A percentile compares a stretch with the other conserved stretches of the same genome.
Evolutionary conservation across 1,140 invertebrate species (phyloP).

Genomic region (Zeugodacus cucurbitae): DNA sequence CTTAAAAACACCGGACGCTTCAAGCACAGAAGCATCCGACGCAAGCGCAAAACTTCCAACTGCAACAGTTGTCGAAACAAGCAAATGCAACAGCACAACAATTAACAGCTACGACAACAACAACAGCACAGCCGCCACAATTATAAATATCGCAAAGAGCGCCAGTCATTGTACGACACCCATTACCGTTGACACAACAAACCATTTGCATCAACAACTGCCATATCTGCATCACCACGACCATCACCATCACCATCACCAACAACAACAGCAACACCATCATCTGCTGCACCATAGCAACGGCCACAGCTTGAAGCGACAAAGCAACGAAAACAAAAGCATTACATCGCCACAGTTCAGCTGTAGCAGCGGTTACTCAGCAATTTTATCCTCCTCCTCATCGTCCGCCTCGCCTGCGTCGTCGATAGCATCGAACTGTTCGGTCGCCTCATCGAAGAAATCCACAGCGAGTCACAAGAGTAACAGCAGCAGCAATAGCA

Average conservation of each 20-base stretch:
- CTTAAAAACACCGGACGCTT: slow-evolving; percentile 64
- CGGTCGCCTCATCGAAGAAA: slow-evolving; percentile 59
- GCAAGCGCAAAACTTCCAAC: not conserved
- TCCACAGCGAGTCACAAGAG: slow-evolving; percentile 41
- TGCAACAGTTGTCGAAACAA: slow-evolving; percentile 51
- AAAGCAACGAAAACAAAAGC: slow-evolving; percentile 14
- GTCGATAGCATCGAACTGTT: slow-evolving; percentile 60
- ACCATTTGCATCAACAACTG: slow-evolving; percentile 43
- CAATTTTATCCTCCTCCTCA: slow-evolving; percentile 42
- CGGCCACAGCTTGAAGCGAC: not conserved
- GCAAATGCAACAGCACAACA: slow-evolving; percentile 48
- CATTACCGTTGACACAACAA: slow-evolving; percentile 59
- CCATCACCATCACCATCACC: slow-evolving; percentile 49
- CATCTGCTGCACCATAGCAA: slow-evolving; percentile 4
- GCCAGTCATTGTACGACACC: slow-evolving; percentile 51
- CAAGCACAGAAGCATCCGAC: not conserved
- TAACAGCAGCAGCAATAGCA: slow-evolving; percentile 48
- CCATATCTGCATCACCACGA: slow-evolving; percentile 48
- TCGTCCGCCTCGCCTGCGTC: slow-evolving; percentile 61
- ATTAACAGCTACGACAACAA: slow-evolving; percentile 27
- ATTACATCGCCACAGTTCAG: not conserved
- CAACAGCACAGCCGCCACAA: not conserved
- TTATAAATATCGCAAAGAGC: slow-evolving; percentile 3
- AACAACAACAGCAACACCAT: slow-evolving; percentile 7
- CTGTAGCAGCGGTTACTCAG: not conserved